Conservation (phyloP, 2,888 invertebrate species). For the Pegoplata infirma region DNA sequence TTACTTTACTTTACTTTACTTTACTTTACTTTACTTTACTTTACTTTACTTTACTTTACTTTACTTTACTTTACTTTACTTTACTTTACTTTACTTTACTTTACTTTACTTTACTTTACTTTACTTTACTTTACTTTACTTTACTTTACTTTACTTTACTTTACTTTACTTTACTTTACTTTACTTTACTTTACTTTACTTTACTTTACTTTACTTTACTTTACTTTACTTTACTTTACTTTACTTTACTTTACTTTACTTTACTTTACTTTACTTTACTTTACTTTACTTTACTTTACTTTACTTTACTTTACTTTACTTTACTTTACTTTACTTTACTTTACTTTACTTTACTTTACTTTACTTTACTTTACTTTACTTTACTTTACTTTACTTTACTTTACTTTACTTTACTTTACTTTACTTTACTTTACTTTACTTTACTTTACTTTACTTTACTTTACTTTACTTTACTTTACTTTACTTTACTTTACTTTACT, state of each 20-base stretch:
- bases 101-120: constrained; percentile 14
- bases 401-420: constrained; percentile 31
- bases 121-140: constrained; percentile 19
- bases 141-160: constrained; percentile 22
- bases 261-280: constrained; percentile 23
- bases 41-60: constrained; percentile 25
- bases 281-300: constrained; percentile 17
- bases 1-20: constrained; percentile 10
- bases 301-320: constrained; percentile 28
- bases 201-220: constrained; percentile 8
- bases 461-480: background rate
- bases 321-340: constrained; percentile 22
- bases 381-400: constrained; percentile 11
- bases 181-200: constrained; percentile 14
- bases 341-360: constrained; percentile 29
- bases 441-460: background rate
- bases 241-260: constrained; percentile 14
- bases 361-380: constrained; percentile 30
- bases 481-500: background rate
- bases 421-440: constrained; percentile 10
- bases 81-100: constrained; percentile 13
- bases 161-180: constrained; percentile 18
- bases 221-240: constrained; percentile 16
- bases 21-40: constrained; percentile 21
- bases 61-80: constrained; percentile 18